phyloP scores from a whole-genome alignment of 2,888 invertebrate species.

The Allygus modestus region DNA sequence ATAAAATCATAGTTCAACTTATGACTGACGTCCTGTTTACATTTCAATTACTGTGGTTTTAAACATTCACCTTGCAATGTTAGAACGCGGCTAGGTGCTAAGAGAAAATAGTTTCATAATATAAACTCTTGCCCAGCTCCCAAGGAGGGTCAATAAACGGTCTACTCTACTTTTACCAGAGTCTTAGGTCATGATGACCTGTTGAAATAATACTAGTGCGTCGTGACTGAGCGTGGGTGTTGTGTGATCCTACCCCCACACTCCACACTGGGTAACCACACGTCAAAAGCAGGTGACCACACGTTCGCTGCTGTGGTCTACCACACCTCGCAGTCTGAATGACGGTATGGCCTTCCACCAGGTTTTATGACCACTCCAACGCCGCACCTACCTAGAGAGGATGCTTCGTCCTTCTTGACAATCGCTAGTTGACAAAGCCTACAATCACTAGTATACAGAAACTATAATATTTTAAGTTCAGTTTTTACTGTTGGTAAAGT shows the following conservation, averaged over 20 bases:
- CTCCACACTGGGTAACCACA: not conserved
- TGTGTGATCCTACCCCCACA: not conserved
- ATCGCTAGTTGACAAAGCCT: not conserved
- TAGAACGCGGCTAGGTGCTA: no score
- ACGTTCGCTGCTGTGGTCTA: not conserved
- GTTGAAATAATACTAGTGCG: not conserved
- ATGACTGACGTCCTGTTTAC: no score
- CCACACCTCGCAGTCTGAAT: conserved; percentile 5
- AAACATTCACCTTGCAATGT: no score
- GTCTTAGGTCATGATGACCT: conserved; percentile 15
- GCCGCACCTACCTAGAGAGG: not conserved
- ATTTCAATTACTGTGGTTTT: no score
- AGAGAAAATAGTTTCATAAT: no score
- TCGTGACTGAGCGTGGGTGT: not conserved
- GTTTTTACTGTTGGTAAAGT: no score
- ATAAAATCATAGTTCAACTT: not conserved
- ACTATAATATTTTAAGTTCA: no score
- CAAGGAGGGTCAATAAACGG: not conserved
- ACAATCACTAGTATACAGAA: no score
- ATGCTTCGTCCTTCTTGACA: not conserved
- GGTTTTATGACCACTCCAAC: conserved; percentile 2
- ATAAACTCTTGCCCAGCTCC: no score
- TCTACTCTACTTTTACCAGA: conserved; percentile 15
- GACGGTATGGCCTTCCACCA: not conserved
- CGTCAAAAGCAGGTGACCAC: conserved; percentile 13